phyloP scores from a whole-genome alignment of 1,140 invertebrate species.

The Drosophila erecta region DNA sequence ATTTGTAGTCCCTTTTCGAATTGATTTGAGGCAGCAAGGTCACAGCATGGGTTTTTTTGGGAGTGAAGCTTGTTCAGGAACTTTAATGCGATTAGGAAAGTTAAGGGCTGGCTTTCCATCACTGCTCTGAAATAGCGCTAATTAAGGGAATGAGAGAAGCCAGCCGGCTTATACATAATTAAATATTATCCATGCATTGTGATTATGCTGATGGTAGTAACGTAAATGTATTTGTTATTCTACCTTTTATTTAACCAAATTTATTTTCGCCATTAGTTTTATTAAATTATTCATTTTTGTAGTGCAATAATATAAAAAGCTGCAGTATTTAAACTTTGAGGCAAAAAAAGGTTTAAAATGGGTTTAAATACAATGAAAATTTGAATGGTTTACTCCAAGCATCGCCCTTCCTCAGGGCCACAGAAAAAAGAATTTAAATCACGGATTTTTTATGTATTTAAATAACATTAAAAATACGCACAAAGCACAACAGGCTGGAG shows the following conservation, averaged over 20 bases:
- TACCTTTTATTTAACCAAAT: no score
- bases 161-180: not conserved
- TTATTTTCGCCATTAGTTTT: no score
- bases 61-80: not conserved
- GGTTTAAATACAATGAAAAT: not conserved
- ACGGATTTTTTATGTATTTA: slow-evolving; percentile 56
- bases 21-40: slow-evolving; percentile 12
- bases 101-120: not conserved
- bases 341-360: not conserved
- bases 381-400: not conserved
- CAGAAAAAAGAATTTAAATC: slow-evolving; percentile 15
- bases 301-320: no score
- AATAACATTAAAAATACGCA: slow-evolving; percentile 52
- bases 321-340: no score
- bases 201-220: no score
- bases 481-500: slow-evolving; percentile 3
- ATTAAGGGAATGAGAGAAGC: not conserved
- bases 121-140: not conserved
- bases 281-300: no score
- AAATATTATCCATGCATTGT: not conserved
- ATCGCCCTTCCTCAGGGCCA: no score
- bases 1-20: slow-evolving; percentile 2
- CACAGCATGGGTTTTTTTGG: not conserved
- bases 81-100: slow-evolving; percentile 23
- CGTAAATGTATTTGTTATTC: no score